These are phyloP conservation scores for Symphodus melops DNA, from an alignment of 2,113 vertebrate genomes.

Conservation along the genomic window DNA sequence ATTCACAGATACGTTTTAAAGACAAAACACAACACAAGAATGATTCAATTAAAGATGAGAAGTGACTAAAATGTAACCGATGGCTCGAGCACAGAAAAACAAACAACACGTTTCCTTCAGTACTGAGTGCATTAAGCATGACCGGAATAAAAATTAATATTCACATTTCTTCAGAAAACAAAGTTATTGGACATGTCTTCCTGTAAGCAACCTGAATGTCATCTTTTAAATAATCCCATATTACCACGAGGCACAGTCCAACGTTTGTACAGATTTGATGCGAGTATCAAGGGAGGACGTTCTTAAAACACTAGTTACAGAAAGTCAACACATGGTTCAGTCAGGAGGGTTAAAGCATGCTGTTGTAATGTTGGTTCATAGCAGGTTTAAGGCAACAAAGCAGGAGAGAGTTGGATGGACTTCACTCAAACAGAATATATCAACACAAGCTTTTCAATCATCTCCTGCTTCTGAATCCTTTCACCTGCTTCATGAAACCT, in stretches of 20 bases:
- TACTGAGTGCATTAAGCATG: no score
- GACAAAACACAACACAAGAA: constrained; percentile 1
- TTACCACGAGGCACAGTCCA: no score
- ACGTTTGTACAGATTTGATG: no score
- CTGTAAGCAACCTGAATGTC: no score
- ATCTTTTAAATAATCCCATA: background rate
- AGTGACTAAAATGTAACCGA: background rate
- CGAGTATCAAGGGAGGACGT: background rate
- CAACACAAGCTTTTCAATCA: background rate
- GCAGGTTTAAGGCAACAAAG: background rate
- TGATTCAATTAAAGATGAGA: background rate
- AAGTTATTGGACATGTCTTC: no score
- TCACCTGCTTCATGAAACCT: constrained; percentile 16
- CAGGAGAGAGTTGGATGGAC: constrained; percentile 4
- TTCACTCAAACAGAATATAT: background rate
- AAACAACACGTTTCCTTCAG: background rate
- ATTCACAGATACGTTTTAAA: background rate
- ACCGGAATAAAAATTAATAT: no score
- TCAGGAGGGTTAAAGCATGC: constrained; percentile 12
- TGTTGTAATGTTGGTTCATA: background rate
- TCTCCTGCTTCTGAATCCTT: constrained; percentile 4
- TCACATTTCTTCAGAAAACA: no score
- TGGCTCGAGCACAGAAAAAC: background rate
- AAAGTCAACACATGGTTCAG: background rate
- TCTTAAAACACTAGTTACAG: background rate